phyloP scores from a whole-genome alignment of 2,797 vertebrate species.

The Ataeniobius toweri region DNA sequence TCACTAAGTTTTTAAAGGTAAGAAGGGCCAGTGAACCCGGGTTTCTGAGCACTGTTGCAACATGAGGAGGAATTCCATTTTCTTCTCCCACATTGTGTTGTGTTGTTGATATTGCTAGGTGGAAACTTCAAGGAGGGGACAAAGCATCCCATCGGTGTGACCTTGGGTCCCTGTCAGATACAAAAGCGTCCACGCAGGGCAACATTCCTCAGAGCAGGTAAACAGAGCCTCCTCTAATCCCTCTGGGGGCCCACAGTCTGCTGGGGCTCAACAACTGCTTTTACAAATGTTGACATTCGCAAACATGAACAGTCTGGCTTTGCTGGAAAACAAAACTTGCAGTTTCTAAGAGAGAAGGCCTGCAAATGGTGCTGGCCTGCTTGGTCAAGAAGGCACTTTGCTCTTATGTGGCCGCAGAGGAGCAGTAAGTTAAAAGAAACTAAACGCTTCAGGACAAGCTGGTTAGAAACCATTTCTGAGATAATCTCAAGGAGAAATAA shows the following conservation, averaged over 20 bases:
- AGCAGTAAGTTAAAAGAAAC: not conserved
- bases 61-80: slow-evolving; percentile 82
- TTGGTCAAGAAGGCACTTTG: slow-evolving; percentile 22
- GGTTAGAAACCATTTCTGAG: not conserved
- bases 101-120: slow-evolving; percentile 80
- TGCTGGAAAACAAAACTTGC: slow-evolving; percentile 70
- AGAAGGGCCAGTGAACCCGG: slow-evolving; percentile 41
- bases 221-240: slow-evolving; percentile 82
- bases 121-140: slow-evolving; percentile 74
- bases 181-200: slow-evolving; percentile 76
- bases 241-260: slow-evolving; percentile 75
- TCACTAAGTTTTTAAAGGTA: slow-evolving; percentile 39
- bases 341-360: slow-evolving; percentile 45
- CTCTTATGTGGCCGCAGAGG: slow-evolving; percentile 4
- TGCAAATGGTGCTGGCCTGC: slow-evolving; percentile 41
- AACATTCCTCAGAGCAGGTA: slow-evolving; percentile 85
- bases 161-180: slow-evolving; percentile 81
- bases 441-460: not conserved
- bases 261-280: slow-evolving; percentile 74
- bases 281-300: slow-evolving; percentile 82
- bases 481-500: too few relatives aligned
- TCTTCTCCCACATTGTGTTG: slow-evolving; percentile 80
- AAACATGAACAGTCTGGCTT: slow-evolving; percentile 76
- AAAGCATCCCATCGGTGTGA: slow-evolving; percentile 77
- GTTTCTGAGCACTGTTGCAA: slow-evolving; percentile 80